Evolutionary conservation across 2,888 invertebrate species (phyloP), one percentile per base, ranked within the genome.

Genomic region (Muscina levida): DNA sequence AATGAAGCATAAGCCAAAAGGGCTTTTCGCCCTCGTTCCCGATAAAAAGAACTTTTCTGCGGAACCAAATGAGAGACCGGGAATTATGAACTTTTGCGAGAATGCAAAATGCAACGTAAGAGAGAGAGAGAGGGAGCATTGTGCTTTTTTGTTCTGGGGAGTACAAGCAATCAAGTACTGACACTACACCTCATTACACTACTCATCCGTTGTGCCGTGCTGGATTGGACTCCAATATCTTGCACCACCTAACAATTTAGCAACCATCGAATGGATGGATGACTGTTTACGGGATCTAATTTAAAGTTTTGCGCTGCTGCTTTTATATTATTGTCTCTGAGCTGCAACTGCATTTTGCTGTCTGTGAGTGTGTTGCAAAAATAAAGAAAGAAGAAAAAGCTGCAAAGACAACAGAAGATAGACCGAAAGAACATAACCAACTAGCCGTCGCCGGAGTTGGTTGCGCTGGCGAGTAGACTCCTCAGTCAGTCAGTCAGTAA

Each of bases 221-320:
- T 39, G 22, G 62, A 74, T 62, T 62, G 79, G 31, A 31, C 31
- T 31, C 31, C 31, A 31, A n/a, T n/a, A n/a, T n/a, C n/a, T n/a
- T 31, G 31, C 8, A 31, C 31, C n/a, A n/a, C n/a, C n/a, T n/a
- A n/a, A n/a, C n/a, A n/a, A n/a, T n/a, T n/a, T n/a, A n/a, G n/a
- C n/a, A n/a, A n/a, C n/a, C n/a, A n/a, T n/a, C n/a, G n/a, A 31
- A 31, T 31, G 77, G 46, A 72, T 76, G 82, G 73, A 82, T 83
- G 82, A 82, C 83, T 74, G 84, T 84, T 83, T 84, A 81, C 82
- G 84, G 86, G 87, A 87, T 88, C 86, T 86, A 86, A 86, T 85
- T 85, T 83, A 83, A 85, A 86, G 86, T 84, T 86, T 77, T 6
- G 3, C 19, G 24, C 22, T 53, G 19, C 22, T n/a, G n/a, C n/a